These are phyloP conservation scores for Luperina testacea DNA, from an alignment of 2,888 invertebrate species.

Conservation along the genomic window DNA sequence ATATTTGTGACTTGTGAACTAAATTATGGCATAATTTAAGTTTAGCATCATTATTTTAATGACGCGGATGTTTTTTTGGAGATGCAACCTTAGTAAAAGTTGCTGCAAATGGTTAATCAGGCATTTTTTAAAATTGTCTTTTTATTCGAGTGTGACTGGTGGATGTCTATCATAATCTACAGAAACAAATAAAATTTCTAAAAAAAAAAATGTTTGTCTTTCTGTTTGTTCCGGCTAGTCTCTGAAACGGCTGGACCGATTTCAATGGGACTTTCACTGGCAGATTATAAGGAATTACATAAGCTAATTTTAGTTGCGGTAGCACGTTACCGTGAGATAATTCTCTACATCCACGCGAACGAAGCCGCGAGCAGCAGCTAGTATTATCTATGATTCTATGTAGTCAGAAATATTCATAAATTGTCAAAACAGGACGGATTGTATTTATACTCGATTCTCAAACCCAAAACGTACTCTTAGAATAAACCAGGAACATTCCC, in stretches of 20 bases:
- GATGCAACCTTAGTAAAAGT: not conserved
- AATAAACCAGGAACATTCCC: not conserved
- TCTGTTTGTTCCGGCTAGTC: no score
- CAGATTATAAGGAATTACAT: no score
- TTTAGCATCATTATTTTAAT: not conserved
- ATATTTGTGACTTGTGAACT: not conserved
- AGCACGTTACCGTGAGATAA: no score
- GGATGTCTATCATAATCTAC: not conserved
- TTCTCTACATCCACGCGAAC: no score
- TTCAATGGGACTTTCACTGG: no score
- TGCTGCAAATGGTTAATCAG: no score
- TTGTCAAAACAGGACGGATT: not conserved
- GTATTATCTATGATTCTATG: not conserved
- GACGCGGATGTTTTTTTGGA: not conserved
- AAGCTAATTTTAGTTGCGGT: no score
- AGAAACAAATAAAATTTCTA: no score
- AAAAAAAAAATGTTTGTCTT: no score
- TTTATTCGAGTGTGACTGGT: not conserved
- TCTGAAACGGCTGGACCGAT: no score
- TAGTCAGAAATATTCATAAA: not conserved
- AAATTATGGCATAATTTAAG: not conserved
- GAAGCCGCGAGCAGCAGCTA: no score
- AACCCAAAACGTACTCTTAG: not conserved
- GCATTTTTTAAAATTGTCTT: not conserved
- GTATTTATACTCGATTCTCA: not conserved